Evolutionary conservation across 2,113 vertebrate genomes (phyloP), one percentile per base, ranked within the genome.

Genomic region (Sinocyclocheilus grahami): DNA sequence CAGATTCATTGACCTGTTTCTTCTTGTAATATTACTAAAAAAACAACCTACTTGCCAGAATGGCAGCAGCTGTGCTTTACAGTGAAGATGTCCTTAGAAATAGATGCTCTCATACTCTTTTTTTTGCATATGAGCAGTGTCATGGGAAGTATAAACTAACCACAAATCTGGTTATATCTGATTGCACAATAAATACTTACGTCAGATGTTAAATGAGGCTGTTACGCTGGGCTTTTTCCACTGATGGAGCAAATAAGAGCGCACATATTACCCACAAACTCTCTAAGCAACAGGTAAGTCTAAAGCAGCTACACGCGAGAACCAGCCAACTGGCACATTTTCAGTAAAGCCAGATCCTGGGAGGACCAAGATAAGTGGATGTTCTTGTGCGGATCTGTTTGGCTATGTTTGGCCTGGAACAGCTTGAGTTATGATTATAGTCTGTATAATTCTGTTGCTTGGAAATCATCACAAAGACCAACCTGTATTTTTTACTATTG

Each of bases 211-310:
- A 84, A 86, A 86, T 85, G 88, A 87, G 51, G 76, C 77, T 71
- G 88, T 33, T 87, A 77, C 6, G 0, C 48, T 9, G 5, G 18
- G 20, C 42, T 88, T 87, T 89, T 86, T 89, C 82, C 88, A 89
- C 88, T 82, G 86, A 87, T 63, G 65, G 24, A 63, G 85, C 82
- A 78, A 39, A 71, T 72, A n/a, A 55, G 27, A 53, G 30, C 67
- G 30, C 58, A 74, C 80, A 30, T 65, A 48, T 77, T 63, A 55
- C 81, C 55, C 76, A 84, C 24, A n/a, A 48, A 48, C 58, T 27
- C 46, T 58, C 20, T 18, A 42, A 78, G 53, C 37, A 84, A 65
- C 39, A 75, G 75, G n/a, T 46, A 24, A 60, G 39, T 10, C 30
- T 51, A 48, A 53, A 53, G 18, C 46, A 74, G 65, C 7, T 20